phyloP scores from a whole-genome alignment of 2,797 vertebrate genomes.

The Ctenopoma kingsleyae region DNA sequence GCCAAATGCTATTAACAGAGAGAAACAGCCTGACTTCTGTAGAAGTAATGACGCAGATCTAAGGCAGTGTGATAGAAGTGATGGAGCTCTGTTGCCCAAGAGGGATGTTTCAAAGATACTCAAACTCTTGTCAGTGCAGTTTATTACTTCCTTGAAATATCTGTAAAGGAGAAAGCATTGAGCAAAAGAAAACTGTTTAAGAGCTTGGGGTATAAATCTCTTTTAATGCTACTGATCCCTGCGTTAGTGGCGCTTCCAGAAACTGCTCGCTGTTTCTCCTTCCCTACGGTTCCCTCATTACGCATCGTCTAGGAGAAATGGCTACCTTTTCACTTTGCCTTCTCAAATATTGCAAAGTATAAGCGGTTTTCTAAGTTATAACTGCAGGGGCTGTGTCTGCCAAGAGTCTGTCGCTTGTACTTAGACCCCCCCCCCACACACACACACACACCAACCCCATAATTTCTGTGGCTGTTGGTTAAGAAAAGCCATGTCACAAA shows the following conservation, averaged over 20 bases:
- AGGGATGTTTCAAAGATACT: conserved; percentile 78
- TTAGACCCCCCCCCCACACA: conserved; percentile 34
- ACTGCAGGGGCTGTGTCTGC: conserved; percentile 70
- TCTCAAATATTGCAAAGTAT: conserved; percentile 82
- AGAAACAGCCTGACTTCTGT: conserved; percentile 55
- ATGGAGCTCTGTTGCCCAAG: conserved; percentile 72
- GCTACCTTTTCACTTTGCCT: conserved; percentile 76
- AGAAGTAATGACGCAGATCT: conserved; percentile 50
- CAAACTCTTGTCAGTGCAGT: conserved; percentile 77
- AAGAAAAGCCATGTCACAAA: conserved; percentile 64
- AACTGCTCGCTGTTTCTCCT: conserved; percentile 68
- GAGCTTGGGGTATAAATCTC: conserved; percentile 83
- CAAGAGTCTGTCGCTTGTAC: conserved; percentile 74
- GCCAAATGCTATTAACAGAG: conserved; percentile 40
- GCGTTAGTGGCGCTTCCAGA: conserved; percentile 77
- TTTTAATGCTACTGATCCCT: conserved; percentile 83
- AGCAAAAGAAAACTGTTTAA: conserved; percentile 80
- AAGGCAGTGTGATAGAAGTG: conserved; percentile 54
- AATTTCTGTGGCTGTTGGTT: conserved; percentile 71
- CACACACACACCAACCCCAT: conserved; percentile 10
- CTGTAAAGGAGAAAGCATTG: conserved; percentile 79
- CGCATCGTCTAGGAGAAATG: conserved; percentile 68
- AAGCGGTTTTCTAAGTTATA: conserved; percentile 78
- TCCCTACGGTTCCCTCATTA: conserved; percentile 78
- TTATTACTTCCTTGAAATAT: conserved; percentile 86